phyloP scores from a whole-genome alignment of 1,140 invertebrate genomes.

The Planococcus citri region DNA sequence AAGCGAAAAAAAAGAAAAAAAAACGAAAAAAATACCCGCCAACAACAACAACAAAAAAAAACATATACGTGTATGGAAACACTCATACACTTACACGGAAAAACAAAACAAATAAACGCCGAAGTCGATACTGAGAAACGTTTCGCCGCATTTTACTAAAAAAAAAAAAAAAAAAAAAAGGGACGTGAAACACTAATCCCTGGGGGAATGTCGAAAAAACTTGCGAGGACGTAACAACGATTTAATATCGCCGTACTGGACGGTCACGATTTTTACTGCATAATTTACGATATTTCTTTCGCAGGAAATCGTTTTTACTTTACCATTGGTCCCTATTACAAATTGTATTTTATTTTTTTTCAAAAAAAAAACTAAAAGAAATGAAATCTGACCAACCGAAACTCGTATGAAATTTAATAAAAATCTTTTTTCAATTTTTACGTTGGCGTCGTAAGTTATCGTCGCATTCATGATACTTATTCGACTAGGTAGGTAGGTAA shows the following conservation, averaged over 20 bases:
- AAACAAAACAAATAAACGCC: slow-evolving; percentile 13
- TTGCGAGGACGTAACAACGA: slow-evolving; percentile 19
- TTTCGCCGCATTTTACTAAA: slow-evolving; percentile 13
- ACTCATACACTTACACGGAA: too few relatives aligned
- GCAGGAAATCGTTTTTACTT: slow-evolving; percentile 11
- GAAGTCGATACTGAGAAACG: slow-evolving; percentile 16
- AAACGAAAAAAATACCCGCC: not conserved
- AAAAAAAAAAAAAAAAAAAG: slow-evolving; percentile 15
- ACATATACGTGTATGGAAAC: too few relatives aligned
- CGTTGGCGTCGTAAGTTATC: too few relatives aligned
- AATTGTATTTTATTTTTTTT: not conserved
- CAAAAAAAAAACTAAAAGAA: not conserved
- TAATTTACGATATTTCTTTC: slow-evolving; percentile 16
- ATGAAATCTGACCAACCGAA: not conserved
- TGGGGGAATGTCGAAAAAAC: slow-evolving; percentile 15
- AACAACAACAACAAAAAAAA: not conserved
- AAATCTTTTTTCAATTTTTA: too few relatives aligned
- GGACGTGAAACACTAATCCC: slow-evolving; percentile 13
- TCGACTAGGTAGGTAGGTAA: too few relatives aligned
- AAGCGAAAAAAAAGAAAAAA: not conserved
- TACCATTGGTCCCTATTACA: not conserved
- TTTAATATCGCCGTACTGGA: slow-evolving; percentile 14
- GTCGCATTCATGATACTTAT: too few relatives aligned
- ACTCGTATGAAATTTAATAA: not conserved
- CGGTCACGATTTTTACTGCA: slow-evolving; percentile 17